A percentile compares a stretch with the other conserved stretches of the same genome.
These are phyloP conservation scores for Fulmarus glacialis DNA, from an alignment of 2,113 vertebrate species.

Conservation along the genomic window DNA sequence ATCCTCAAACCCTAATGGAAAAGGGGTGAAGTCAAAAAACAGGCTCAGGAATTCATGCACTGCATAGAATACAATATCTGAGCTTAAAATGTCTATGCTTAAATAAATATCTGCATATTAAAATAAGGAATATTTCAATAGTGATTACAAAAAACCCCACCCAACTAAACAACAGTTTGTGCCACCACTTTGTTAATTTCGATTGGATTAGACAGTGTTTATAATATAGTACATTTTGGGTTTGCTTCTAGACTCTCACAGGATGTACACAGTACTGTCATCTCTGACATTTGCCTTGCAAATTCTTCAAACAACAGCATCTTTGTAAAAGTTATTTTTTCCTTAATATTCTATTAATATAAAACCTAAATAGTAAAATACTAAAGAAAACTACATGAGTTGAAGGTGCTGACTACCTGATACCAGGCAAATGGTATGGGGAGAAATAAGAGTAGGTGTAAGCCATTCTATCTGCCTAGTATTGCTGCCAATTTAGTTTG, in stretches of 20 bases:
- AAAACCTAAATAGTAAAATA: not conserved
- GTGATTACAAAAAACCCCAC: not conserved
- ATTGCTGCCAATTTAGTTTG: not conserved
- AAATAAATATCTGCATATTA: not conserved
- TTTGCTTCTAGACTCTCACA: not conserved
- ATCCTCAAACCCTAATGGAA: conserved; percentile 7
- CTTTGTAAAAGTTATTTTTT: not conserved
- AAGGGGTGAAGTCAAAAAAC: conserved; percentile 26
- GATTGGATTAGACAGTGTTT: not conserved
- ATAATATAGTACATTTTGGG: not conserved
- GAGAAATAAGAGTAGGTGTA: not conserved
- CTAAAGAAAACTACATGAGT: not conserved
- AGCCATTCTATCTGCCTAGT: not conserved
- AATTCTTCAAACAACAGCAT: not conserved
- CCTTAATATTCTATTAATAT: not conserved
- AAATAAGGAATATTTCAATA: not conserved
- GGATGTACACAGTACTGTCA: not conserved
- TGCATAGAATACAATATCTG: not conserved
- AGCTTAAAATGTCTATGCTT: not conserved
- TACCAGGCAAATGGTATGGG: not conserved
- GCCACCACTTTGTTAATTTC: not conserved
- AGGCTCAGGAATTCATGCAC: not conserved
- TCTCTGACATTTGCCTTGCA: not conserved
- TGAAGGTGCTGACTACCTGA: not conserved
- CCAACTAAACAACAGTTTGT: not conserved